Evolutionary conservation across 2,797 vertebrate genomes (phyloP), one percentile per base, ranked within the genome.

Genomic region (Corythornis leucogaster): DNA sequence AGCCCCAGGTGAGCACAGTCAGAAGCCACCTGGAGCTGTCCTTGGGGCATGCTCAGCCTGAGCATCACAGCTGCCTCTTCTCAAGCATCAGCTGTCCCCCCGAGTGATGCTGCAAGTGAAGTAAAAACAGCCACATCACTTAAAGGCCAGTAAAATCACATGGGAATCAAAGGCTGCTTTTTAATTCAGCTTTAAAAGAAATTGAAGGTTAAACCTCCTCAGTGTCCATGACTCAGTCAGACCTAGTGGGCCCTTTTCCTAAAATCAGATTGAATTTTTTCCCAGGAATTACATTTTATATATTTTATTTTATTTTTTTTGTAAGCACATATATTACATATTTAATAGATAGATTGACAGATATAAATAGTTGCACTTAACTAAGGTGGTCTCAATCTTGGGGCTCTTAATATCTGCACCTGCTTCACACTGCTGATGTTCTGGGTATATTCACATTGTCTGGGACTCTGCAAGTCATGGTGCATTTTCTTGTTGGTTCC

Each of bases 401-500:
- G 55, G 50, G 15, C 28, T 79, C 31, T 85, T 78, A 55, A 63
- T 28, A 57, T 46, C 54, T 58, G 35, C n/a, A 50, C 40, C 43
- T 57, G 28, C 18, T 61, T 62, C 35, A 50, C 20, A 42, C 11
- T 8, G 17, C 11, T 62, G 40, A 35, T 3, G 8, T 76, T 68
- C 68, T 40, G 15, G 45, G 20, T 61, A 25, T 48, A 58, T 75
- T 69, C n/a, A 69, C 58, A 53, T 73, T n/a, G 8, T 2, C 0
- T 64, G 55, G 30, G 30, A 67, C 67, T 51, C 61, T 55, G 12
- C 26, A 5, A 10, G 19, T 42, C 62, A 30, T 10, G 13, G 28
- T 22, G 59, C 3, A 0, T 61, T 68, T 74, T 46, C 53, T 22
- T 1, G 1, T 33, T 1, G 1, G 6, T 54, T 22, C 50, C 55